Conservation (phyloP, 2,797 vertebrate genomes). For the Chrysocyon brachyurus region DNA sequence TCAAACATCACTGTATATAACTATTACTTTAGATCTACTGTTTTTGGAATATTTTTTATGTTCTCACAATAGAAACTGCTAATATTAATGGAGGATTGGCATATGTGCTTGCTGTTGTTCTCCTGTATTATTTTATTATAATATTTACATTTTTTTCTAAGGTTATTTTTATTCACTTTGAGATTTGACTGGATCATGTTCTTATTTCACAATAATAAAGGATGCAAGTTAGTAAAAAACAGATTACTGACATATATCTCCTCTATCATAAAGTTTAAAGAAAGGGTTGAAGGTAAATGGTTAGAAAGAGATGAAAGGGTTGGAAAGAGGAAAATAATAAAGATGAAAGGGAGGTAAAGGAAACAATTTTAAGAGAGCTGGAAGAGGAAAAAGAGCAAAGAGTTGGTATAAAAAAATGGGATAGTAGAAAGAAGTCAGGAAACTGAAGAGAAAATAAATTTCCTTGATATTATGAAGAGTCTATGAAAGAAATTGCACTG, state of each 20-base stretch:
- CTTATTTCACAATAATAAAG: slow-evolving; percentile 65
- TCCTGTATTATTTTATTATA: slow-evolving; percentile 28
- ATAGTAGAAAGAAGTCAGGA: slow-evolving; percentile 15
- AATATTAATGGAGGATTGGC: background rate
- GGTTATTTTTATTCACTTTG: slow-evolving; percentile 51
- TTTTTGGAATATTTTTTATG: background rate
- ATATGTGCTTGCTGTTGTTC: background rate
- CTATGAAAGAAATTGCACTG: background rate
- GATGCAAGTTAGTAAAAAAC: slow-evolving; percentile 26
- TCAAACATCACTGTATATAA: background rate
- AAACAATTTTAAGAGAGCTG: background rate
- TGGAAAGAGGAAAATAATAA: slow-evolving; percentile 36
- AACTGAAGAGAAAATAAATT: slow-evolving; percentile 47
- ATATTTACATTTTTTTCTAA: slow-evolving; percentile 41
- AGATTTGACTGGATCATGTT: slow-evolving; percentile 25
- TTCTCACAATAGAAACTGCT: background rate
- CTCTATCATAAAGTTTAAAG: background rate
- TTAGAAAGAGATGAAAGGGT: slow-evolving; percentile 66
- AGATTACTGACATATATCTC: slow-evolving; percentile 51
- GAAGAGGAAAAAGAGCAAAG: slow-evolving; percentile 27
- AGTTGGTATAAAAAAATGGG: background rate
- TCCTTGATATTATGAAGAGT: background rate
- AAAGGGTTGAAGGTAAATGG: slow-evolving; percentile 54
- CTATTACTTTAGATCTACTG: slow-evolving; percentile 27
- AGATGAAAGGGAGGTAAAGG: slow-evolving; percentile 19